Evolutionary conservation across 2,797 vertebrate genomes (phyloP).

Genomic region (Enteromius trimaculatus): DNA sequence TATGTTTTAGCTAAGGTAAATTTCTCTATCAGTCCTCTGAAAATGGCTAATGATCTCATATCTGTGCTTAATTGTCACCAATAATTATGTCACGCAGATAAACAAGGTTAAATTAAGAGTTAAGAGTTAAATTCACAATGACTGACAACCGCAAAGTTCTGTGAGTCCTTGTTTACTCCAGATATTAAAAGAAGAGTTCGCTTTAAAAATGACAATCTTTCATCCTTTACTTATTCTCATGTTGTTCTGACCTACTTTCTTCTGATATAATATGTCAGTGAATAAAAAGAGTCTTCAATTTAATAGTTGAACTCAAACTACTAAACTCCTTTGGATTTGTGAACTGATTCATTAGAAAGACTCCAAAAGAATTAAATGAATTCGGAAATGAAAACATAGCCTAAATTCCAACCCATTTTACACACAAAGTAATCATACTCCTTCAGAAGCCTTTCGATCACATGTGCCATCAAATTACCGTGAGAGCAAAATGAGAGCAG

Average conservation of each 20-base stretch:
- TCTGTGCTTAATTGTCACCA: neutral
- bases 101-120: neutral
- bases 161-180: neutral
- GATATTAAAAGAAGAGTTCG: neutral
- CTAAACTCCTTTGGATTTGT: neutral
- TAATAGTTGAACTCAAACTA: neutral
- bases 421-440: neutral
- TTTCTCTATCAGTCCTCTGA: neutral
- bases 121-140: neutral
- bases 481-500: too few species aligned
- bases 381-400: neutral
- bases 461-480: too few species aligned
- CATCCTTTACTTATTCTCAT: neutral
- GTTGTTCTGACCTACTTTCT: slow-evolving; percentile 1
- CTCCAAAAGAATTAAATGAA: neutral
- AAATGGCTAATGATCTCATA: slow-evolving; percentile 12
- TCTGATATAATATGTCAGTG: neutral
- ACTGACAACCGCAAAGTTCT: neutral
- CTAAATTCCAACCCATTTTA: neutral
- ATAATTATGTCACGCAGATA: neutral
- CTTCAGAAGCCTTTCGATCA: neutral
- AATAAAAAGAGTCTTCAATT: neutral
- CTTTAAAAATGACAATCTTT: neutral
- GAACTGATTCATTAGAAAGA: neutral
- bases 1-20: neutral